phyloP scores from a whole-genome alignment of 30 jellyfish, hydroid and myxozoan species.

The Rhopilema esculentum region DNA sequence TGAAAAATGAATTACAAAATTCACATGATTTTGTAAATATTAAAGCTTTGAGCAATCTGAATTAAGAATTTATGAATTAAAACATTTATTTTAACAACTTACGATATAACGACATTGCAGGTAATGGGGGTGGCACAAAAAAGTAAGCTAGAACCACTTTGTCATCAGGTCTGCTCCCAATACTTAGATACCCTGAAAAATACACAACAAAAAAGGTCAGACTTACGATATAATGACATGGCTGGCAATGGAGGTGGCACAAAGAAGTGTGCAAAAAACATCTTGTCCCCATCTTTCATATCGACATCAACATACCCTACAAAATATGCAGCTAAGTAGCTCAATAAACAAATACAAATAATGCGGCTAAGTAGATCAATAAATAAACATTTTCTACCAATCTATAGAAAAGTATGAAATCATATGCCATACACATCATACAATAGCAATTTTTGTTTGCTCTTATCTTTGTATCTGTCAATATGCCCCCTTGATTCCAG shows the following conservation, averaged over 20 bases:
- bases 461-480: no score
- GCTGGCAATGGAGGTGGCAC: conserved; percentile 62
- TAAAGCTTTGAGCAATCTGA: no score
- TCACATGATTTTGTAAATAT: no score
- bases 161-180: conserved; percentile 64
- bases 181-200: conserved; percentile 52
- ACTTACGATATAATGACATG: conserved; percentile 68
- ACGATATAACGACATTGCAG: conserved; percentile 77
- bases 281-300: conserved; percentile 34
- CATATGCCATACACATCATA: no score
- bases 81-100: conserved; percentile 10
- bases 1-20: no score
- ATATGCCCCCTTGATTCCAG: no score
- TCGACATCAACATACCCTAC: conserved; percentile 46
- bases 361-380: no score
- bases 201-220: not conserved
- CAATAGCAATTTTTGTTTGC: no score
- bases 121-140: conserved; percentile 80
- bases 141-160: conserved; percentile 39
- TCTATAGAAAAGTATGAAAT: no score
- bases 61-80: not conserved
- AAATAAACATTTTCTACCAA: no score
- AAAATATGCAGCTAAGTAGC: not conserved
- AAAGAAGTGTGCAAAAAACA: conserved; percentile 52
- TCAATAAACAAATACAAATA: no score